Base-by-base conservation (phyloP, 2,113 vertebrate species). In the Ailurus styani region DNA sequence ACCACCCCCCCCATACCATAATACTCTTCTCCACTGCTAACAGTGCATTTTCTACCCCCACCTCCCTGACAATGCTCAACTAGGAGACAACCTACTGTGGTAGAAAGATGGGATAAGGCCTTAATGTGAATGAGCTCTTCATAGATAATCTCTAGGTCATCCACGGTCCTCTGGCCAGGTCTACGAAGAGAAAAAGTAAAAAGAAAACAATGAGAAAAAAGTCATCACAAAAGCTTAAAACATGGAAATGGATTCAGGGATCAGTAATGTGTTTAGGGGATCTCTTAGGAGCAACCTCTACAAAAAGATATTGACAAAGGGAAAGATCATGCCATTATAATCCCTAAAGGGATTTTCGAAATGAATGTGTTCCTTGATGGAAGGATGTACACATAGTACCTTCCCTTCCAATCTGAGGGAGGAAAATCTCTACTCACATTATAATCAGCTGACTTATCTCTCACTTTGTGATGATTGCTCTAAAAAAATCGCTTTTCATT, bases 111-210 rank as follows among this genome's bases (percentile, higher is more conserved):
- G 96, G 99, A 99, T 98, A 99, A 99, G 93, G 99, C 99, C 97
- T 99, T 99, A 98, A 99, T 99, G 97, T 99, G 99, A 90, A 99
- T 99, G 96, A 99, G 98, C 97, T 99, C 99, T 97, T 99, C 99
- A 96, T 99, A 99, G 98, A 99, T 99, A 93, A 99, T 99, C 98
- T 99, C 99, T 85, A 99, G 98, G 97, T 99, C 99, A 98, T 99
- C 99, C 72, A 99, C 97, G 54, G 99, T 99, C 98, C 99, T 99
- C 98, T 99, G 99, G 86, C 99, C 99, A n/a, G 99, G 99, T 93
- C 99, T 99, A 97, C 1, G 95, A 95, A 98, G 45, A 83, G 96
- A 97, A 87, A 83, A 87, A 25, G 17, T 13, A 73, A 93, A 21
- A 96, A 57, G 8, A 31, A 97, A n/a, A 97, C 86, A 72, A 55